phyloP scores from a whole-genome alignment of 2,888 invertebrate genomes.

The Nephrotoma appendiculata region DNA sequence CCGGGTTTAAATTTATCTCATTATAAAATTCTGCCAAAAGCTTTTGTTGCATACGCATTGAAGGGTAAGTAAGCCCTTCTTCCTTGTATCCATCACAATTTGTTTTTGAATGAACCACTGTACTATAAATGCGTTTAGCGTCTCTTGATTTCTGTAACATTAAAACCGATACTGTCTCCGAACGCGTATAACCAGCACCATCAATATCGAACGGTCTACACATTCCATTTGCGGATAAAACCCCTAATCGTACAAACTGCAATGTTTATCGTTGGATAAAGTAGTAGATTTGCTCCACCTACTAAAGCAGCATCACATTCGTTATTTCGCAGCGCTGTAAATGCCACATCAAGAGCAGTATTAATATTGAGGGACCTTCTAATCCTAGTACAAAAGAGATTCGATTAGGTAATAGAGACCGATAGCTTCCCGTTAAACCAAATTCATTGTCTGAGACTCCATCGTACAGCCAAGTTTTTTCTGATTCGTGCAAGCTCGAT shows the following conservation, averaged over 20 bases:
- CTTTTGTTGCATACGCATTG: constrained; percentile 45
- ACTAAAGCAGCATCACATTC: constrained; percentile 82
- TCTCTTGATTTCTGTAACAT: constrained; percentile 56
- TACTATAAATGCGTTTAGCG: constrained; percentile 52
- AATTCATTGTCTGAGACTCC: constrained; percentile 39
- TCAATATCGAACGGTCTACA: constrained; percentile 84
- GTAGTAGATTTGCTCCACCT: constrained; percentile 69
- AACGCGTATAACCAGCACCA: constrained; percentile 70
- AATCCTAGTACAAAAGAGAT: constrained; percentile 79
- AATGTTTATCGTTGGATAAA: constrained; percentile 79
- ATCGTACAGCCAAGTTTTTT: constrained; percentile 55
- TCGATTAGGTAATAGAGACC: constrained; percentile 84
- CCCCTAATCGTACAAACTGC: constrained; percentile 68
- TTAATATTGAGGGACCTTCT: constrained; percentile 74
- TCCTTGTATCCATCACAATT: constrained; percentile 68
- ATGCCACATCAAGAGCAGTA: constrained; percentile 74
- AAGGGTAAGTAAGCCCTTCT: constrained; percentile 53
- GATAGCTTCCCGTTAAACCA: constrained; percentile 47
- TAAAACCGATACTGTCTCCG: constrained; percentile 58
- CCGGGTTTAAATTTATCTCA: constrained; percentile 55
- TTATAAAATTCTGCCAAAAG: constrained; percentile 48
- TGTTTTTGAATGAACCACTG: constrained; percentile 59
- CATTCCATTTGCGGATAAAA: constrained; percentile 67
- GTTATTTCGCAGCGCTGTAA: constrained; percentile 58
- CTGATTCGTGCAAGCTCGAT: constrained; percentile 54